Evolutionary conservation across 2,113 vertebrate species (phyloP), one percentile per base, ranked within the genome.

Genomic region (Phalacrocorax aristotelis): DNA sequence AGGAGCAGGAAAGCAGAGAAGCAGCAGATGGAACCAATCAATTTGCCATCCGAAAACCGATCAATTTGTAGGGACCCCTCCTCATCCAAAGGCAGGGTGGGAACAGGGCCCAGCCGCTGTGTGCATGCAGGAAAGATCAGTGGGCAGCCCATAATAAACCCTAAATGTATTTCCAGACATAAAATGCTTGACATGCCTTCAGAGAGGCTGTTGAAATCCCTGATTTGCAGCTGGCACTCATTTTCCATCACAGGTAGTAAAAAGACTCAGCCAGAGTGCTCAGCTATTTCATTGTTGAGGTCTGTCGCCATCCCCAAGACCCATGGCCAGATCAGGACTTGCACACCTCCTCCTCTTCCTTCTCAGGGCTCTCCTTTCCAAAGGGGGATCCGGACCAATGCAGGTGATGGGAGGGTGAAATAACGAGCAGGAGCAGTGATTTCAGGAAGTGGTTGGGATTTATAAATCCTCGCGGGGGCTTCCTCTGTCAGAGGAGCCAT

Each of bases 391-490:
- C 9, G 3, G 57, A 61, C 29, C 2, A 1, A n/a, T 94, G 89
- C 89, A 95, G 87, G 81, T 95, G 93, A 97, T 89, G 75, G 78
- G 46, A 96, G 62, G 64, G 83, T 0, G 8, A 96, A 95, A 96
- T 95, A 95, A 95, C 40, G 25, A 89, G 89, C 89, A n/a, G 83
- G 55, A 93, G 83, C 95, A 93, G 90, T 5, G 12, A 92, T 95
- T 93, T 96, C 93, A 97, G 97, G 97, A 91, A 94, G 91, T 94
- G 72, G 19, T 36, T 74, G 96, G 98, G 98, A 91, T 92, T 92
- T 83, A 95, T 97, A 98, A 98, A 97, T 97, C 93, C 93, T 96
- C 44, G 85, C 96, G 94, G 98, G 75, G 98, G 75, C 89, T 95
- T 94, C 94, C 93, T 92, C 97, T 98, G 96, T 96, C 96, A 97